phyloP scores from a whole-genome alignment of 2,797 vertebrate genomes.

The Paramormyrops hopkinsi region DNA sequence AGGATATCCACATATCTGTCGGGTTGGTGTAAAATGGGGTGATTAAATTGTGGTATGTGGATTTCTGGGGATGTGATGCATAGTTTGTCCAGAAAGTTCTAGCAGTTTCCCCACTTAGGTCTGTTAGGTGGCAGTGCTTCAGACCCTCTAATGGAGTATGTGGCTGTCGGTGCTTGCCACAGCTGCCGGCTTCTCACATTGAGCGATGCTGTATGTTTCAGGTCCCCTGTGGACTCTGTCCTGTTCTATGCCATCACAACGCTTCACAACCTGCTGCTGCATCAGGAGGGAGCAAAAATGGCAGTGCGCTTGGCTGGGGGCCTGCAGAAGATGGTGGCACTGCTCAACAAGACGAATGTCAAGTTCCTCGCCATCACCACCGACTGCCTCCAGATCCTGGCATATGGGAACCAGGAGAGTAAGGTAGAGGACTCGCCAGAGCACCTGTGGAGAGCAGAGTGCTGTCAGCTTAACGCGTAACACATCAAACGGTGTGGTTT shows the following conservation, averaged over 20 bases:
- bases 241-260: slow-evolving; percentile 98
- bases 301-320: slow-evolving; percentile 93
- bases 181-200: slow-evolving; percentile 38
- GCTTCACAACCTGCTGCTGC: slow-evolving; percentile 92
- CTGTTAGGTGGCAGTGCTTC: neutral
- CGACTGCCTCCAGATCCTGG: slow-evolving; percentile 97
- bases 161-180: neutral
- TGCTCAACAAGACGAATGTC: slow-evolving; percentile 96
- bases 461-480: neutral
- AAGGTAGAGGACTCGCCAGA: slow-evolving; percentile 68
- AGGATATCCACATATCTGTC: neutral
- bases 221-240: slow-evolving; percentile 95
- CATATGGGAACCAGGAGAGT: slow-evolving; percentile 98
- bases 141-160: neutral
- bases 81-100: neutral
- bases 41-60: neutral
- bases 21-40: neutral
- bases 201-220: slow-evolving; percentile 39
- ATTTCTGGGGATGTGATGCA: neutral
- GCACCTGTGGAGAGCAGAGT: slow-evolving; percentile 46
- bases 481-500: neutral
- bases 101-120: neutral
- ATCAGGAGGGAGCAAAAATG: slow-evolving; percentile 99
- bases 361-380: slow-evolving; percentile 98
- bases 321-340: slow-evolving; percentile 96